A percentile compares a stretch with the other conserved stretches of the same genome.
Evolutionary conservation across 2,797 vertebrate genomes (phyloP).

Genomic region (Clarias platycephalus): DNA sequence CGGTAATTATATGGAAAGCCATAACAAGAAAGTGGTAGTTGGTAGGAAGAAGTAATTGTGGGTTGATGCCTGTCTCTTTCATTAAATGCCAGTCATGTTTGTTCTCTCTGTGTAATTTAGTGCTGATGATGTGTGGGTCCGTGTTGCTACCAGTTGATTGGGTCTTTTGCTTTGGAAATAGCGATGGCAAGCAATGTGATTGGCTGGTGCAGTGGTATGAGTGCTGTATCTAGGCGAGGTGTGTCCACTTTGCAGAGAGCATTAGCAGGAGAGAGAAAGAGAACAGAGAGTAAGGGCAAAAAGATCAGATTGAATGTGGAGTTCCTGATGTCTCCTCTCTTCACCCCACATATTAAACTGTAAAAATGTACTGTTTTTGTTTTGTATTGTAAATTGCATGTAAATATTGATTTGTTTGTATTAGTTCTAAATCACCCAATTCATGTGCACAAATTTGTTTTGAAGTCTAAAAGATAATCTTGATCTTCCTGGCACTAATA

Average conservation of each 20-base stretch:
- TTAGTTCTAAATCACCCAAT: not conserved
- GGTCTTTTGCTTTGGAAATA: constrained; percentile 59
- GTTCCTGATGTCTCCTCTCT: not conserved
- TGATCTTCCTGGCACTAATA: not conserved
- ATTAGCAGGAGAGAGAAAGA: constrained; percentile 36
- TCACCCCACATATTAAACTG: constrained; percentile 12
- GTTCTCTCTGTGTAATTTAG: constrained; percentile 70
- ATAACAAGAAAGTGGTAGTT: not conserved
- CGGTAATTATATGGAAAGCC: not conserved
- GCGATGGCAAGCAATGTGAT: constrained; percentile 69
- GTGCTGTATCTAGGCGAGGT: constrained; percentile 76
- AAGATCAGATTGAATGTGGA: constrained; percentile 40
- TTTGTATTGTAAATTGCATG: no score
- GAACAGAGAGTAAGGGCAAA: constrained; percentile 34
- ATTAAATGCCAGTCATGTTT: constrained; percentile 76
- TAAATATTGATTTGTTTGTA: not conserved
- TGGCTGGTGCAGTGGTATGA: constrained; percentile 73
- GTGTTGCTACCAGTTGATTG: constrained; percentile 63
- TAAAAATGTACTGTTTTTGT: not conserved
- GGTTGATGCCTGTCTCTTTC: constrained; percentile 57
- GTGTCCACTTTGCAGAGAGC: constrained; percentile 61
- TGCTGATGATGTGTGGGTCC: constrained; percentile 60
- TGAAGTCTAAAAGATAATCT: not conserved
- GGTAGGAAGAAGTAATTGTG: constrained; percentile 48
- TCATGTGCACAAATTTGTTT: constrained; percentile 16